Evolutionary conservation across 2,888 invertebrate genomes (phyloP).

Genomic region (Therioaphis trifolii): DNA sequence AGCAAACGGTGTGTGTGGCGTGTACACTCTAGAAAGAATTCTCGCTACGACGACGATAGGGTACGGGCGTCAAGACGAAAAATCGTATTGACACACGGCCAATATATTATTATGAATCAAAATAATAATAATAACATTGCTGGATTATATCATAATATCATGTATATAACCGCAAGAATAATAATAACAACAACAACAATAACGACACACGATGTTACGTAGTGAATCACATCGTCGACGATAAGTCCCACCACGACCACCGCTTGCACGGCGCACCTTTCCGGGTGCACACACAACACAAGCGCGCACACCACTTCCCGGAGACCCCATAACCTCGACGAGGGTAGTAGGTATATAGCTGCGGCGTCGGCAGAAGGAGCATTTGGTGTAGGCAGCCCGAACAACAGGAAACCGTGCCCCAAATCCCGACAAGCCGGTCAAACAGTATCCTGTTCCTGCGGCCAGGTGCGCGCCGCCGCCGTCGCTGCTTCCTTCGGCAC

Average conservation of each 20-base stretch:
- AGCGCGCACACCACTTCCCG: slow-evolving; percentile 45
- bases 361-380: slow-evolving; percentile 38
- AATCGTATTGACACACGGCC: background rate
- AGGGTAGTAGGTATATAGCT: slow-evolving; percentile 11
- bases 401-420: slow-evolving; percentile 62
- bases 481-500: slow-evolving; percentile 46
- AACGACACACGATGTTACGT: no score
- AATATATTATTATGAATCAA: background rate
- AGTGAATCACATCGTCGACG: background rate
- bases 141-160: background rate
- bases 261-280: slow-evolving; percentile 55
- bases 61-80: no score
- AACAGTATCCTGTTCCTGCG: slow-evolving; percentile 62
- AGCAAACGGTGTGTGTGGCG: background rate
- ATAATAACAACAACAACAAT: no score
- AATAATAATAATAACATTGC: background rate
- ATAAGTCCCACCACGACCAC: background rate
- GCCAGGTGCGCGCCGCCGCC: slow-evolving; percentile 55
- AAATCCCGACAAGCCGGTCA: slow-evolving; percentile 61
- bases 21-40: background rate
- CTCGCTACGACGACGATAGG: background rate
- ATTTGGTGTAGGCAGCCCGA: slow-evolving; percentile 45
- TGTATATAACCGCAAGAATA: background rate
- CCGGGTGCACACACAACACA: background rate
- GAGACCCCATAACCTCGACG: slow-evolving; percentile 52